A percentile compares a stretch with the other conserved stretches of the same genome.
Conservation (phyloP, 2,888 invertebrate species). For the Epirrita christyi region DNA sequence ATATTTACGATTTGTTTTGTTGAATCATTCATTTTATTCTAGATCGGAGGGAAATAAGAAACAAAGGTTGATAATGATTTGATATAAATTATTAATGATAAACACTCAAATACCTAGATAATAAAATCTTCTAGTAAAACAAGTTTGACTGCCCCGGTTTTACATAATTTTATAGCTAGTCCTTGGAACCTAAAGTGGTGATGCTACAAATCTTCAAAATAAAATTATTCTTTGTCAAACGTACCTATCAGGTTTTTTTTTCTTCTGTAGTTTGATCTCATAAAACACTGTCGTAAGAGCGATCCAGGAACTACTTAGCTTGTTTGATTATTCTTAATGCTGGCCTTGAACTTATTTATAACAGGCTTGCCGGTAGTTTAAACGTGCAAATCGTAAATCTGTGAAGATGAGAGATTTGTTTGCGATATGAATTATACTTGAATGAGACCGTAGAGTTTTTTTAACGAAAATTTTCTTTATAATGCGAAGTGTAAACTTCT, state of each 20-base stretch:
- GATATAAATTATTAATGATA: slow-evolving; percentile 8
- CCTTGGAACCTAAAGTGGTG: slow-evolving; percentile 2
- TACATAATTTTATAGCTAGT: slow-evolving; percentile 18
- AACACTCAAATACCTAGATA: slow-evolving; percentile 1
- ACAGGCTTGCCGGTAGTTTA: not conserved
- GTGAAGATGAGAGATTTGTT: not conserved
- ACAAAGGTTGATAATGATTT: slow-evolving; percentile 6
- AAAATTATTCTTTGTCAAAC: not conserved
- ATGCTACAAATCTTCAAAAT: slow-evolving; percentile 11
- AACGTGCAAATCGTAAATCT: slow-evolving; percentile 6
- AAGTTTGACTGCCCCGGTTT: slow-evolving; percentile 21
- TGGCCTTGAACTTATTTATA: slow-evolving; percentile 17
- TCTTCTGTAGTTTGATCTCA: slow-evolving; percentile 3
- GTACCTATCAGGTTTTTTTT: slow-evolving; percentile 14
- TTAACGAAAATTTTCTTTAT: too few species aligned
- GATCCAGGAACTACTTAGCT: slow-evolving; percentile 23
- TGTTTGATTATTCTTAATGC: slow-evolving; percentile 1
- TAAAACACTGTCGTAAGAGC: slow-evolving; percentile 12
- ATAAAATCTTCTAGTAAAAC: slow-evolving; percentile 20
- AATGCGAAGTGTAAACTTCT: not conserved
- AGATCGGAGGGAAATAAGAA: not conserved
- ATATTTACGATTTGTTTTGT: slow-evolving; percentile 6
- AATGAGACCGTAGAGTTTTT: too few species aligned
- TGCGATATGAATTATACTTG: not conserved
- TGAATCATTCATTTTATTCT: not conserved